A percentile compares a stretch with the other conserved stretches of the same genome.
These are phyloP conservation scores for Schmidtea mediterranea DNA, from an alignment of 1,140 invertebrate species.

Conservation along the genomic window DNA sequence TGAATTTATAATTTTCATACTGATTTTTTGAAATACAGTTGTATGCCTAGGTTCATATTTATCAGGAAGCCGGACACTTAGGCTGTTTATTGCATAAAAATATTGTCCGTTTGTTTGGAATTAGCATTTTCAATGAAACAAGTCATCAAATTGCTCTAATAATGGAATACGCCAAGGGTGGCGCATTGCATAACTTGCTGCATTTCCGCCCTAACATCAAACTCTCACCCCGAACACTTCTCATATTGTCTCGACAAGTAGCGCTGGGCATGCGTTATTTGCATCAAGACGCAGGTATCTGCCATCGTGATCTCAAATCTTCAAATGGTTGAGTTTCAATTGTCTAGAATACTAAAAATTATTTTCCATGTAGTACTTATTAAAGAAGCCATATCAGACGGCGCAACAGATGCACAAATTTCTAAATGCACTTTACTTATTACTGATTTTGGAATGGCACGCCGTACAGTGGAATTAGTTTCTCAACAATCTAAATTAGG, in stretches of 20 bases:
- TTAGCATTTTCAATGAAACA: too few relatives aligned
- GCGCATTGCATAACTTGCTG: neutral
- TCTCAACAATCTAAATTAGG: neutral
- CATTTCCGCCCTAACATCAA: neutral
- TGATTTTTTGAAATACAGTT: too few relatives aligned
- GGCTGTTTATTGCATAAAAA: too few relatives aligned
- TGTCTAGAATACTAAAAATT: neutral
- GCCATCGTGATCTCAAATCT: slow-evolving; percentile 2
- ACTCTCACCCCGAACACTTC: neutral
- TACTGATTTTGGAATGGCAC: neutral
- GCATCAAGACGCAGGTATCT: neutral
- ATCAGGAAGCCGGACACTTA: too few relatives aligned
- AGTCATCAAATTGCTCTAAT: neutral
- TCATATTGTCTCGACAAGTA: neutral
- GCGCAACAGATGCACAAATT: neutral
- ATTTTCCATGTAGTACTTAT: neutral
- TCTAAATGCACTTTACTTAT: neutral
- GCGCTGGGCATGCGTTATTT: neutral
- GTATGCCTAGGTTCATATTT: too few relatives aligned
- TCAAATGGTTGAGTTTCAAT: neutral
- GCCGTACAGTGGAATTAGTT: neutral
- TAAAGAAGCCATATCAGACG: neutral
- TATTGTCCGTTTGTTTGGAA: too few relatives aligned
- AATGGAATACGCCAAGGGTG: slow-evolving; percentile 2
- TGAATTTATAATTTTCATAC: too few relatives aligned